These are phyloP conservation scores for Dilophus febrilis DNA, from an alignment of 2,888 invertebrate genomes.

Conservation along the genomic window DNA sequence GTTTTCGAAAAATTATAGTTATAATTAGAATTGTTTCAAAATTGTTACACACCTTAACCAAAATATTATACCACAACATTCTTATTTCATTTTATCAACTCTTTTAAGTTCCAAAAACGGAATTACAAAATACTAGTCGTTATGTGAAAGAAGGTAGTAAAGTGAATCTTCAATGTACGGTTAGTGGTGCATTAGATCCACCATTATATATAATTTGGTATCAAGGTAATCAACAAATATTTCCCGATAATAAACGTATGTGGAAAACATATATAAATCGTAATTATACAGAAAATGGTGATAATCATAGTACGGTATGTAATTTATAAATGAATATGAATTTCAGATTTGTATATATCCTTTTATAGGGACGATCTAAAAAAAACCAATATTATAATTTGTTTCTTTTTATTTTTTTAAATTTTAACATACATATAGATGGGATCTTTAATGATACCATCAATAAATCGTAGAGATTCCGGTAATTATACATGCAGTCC, in stretches of 20 bases:
- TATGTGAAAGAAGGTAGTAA: conserved; percentile 72
- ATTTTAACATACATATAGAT: conserved; percentile 6
- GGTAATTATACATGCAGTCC: conserved; percentile 80
- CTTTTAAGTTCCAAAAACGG: conserved; percentile 61
- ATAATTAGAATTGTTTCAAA: too few species aligned
- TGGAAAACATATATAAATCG: conserved; percentile 8
- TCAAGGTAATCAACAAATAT: conserved; percentile 29
- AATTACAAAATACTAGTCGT: conserved; percentile 63
- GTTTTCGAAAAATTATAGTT: conserved; percentile 28
- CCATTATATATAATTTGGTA: conserved; percentile 83
- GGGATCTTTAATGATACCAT: conserved; percentile 7
- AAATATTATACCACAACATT: too few species aligned
- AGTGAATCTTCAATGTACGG: conserved; percentile 64
- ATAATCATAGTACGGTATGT: conserved; percentile 6
- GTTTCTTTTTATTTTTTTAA: neutral
- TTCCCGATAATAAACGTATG: conserved; percentile 6
- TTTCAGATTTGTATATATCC: neutral
- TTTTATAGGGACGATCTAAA: too few species aligned
- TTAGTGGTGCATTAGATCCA: conserved; percentile 67
- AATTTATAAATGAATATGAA: too few species aligned
- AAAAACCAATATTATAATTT: neutral
- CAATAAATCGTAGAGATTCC: conserved; percentile 7
- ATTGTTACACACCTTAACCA: too few species aligned
- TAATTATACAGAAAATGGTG: conserved; percentile 2
- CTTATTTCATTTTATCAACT: too few species aligned